Conservation (phyloP, 2,113 vertebrate species). For the Paedocypris sp. region DNA sequence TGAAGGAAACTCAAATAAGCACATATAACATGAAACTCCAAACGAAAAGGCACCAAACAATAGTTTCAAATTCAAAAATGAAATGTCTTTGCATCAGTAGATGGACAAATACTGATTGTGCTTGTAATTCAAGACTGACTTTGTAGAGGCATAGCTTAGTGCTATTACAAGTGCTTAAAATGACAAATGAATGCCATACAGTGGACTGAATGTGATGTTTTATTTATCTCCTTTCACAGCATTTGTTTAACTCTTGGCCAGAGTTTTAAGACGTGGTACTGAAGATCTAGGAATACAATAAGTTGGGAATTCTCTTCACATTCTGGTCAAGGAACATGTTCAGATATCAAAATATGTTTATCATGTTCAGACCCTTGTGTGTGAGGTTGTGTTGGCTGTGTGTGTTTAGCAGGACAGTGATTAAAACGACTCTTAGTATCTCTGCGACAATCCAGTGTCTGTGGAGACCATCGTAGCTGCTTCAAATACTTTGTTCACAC, state of each 20-base stretch:
- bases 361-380: conserved; percentile 9
- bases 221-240: too few relatives aligned
- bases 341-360: too few relatives aligned
- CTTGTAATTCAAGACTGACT: conserved; percentile 4
- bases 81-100: neutral
- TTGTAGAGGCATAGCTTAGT: conserved; percentile 24
- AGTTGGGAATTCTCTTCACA: too few relatives aligned
- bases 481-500: conserved; percentile 39
- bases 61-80: too few relatives aligned
- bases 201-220: conserved; percentile 18
- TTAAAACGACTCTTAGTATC: conserved; percentile 18
- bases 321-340: too few relatives aligned
- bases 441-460: conserved; percentile 31
- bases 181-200: conserved; percentile 12
- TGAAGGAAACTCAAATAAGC: too few relatives aligned
- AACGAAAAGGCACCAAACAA: too few relatives aligned
- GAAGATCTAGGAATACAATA: too few relatives aligned
- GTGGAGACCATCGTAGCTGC: conserved; percentile 44
- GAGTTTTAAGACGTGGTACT: too few relatives aligned
- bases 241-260: too few relatives aligned
- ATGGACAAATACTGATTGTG: neutral
- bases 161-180: conserved; percentile 5
- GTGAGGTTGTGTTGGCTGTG: conserved; percentile 10
- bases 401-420: conserved; percentile 20
- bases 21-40: too few relatives aligned